Percentiles rank a stretch among this genome's conserved stretches.
Conservation (phyloP, 2,888 invertebrate species). For the Diaphora mendica region DNA sequence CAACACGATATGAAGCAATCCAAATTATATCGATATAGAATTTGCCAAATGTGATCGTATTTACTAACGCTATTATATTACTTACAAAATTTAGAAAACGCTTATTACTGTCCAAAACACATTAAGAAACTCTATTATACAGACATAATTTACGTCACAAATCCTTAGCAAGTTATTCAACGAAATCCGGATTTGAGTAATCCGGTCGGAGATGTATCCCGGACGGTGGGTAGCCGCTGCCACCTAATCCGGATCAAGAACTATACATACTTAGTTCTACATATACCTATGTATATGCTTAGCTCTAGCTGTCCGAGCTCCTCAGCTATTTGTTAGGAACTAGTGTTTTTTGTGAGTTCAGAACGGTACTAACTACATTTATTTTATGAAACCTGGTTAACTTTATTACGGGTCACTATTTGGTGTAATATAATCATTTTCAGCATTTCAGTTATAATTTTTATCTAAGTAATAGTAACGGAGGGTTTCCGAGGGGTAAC, state of each 20-base stretch:
- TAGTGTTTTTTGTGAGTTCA: constrained; percentile 50
- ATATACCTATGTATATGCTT: constrained; percentile 62
- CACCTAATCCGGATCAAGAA: constrained; percentile 82
- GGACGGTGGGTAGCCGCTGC: constrained; percentile 80
- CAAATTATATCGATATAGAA: neutral
- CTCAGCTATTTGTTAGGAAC: constrained; percentile 65
- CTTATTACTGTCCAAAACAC: constrained; percentile 25
- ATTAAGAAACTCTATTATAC: constrained; percentile 39
- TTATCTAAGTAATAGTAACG: neutral
- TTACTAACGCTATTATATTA: neutral
- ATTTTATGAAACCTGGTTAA: constrained; percentile 48
- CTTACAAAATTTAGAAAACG: constrained; percentile 21
- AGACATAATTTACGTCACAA: constrained; percentile 52
- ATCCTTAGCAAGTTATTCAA: constrained; percentile 77
- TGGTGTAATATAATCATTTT: neutral
- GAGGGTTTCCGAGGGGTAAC: neutral
- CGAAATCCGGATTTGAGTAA: constrained; percentile 82
- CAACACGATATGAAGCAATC: neutral
- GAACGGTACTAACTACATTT: constrained; percentile 43
- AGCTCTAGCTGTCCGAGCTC: constrained; percentile 44
- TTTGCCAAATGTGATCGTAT: neutral
- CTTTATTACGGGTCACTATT: constrained; percentile 28
- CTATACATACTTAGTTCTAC: constrained; percentile 66
- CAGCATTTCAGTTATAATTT: too few relatives aligned
- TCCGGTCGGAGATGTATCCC: constrained; percentile 81